phyloP scores from a whole-genome alignment of 2,888 invertebrate genomes.

The Conus canariensis region DNA sequence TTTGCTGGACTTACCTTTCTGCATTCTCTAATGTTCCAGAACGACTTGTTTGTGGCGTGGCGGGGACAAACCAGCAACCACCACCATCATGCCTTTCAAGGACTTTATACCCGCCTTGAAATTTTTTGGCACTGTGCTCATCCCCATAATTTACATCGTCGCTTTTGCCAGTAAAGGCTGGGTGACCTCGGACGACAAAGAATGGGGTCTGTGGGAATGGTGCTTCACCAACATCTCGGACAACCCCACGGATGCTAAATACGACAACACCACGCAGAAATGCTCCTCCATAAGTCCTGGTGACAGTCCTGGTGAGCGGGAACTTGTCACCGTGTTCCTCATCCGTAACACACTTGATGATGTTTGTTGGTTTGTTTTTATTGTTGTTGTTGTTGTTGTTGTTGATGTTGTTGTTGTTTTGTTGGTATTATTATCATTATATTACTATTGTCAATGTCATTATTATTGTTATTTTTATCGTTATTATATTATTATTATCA shows the following conservation, averaged over 20 bases:
- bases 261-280: not conserved
- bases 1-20: no score
- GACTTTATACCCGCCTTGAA: not conserved
- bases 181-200: not conserved
- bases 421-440: no score
- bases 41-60: no score
- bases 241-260: not conserved
- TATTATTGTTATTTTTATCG: no score
- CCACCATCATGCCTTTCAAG: not conserved
- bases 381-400: no score
- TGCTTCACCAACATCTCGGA: constrained; percentile 19
- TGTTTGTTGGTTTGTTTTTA: no score
- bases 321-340: no score
- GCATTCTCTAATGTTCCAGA: no score
- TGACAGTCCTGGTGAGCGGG: not conserved
- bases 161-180: not conserved
- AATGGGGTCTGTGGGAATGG: constrained; percentile 17
- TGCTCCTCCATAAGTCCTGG: not conserved
- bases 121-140: not conserved
- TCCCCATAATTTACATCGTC: not conserved
- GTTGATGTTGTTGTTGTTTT: no score
- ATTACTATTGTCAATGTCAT: no score
- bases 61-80: not conserved
- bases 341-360: no score
- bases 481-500: no score